Percentiles rank a stretch among this genome's conserved stretches.
phyloP scores from a whole-genome alignment of 2,113 vertebrate species.

The Vulpes vulpes region DNA sequence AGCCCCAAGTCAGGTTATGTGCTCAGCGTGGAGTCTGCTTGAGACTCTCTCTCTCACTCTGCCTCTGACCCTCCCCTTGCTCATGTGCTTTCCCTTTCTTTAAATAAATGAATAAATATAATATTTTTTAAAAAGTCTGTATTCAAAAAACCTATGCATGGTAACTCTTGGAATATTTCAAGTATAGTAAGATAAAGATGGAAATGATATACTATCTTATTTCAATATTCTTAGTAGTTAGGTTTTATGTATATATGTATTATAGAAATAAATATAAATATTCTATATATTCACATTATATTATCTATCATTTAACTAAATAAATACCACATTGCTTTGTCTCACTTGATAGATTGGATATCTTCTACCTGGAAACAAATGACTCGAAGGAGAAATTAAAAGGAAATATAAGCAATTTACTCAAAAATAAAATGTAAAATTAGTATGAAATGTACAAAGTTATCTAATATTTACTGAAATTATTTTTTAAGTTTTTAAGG shows the following conservation, averaged over 20 bases:
- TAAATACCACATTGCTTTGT: neutral
- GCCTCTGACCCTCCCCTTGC: neutral
- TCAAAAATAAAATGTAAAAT: neutral
- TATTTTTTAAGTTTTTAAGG: neutral
- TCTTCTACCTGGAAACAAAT: neutral
- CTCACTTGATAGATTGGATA: neutral
- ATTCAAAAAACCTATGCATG: neutral
- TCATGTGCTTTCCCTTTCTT: rapidly evolving
- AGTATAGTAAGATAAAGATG: neutral
- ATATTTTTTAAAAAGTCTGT: neutral
- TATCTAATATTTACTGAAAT: neutral
- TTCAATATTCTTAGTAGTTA: neutral
- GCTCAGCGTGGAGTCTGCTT: neutral
- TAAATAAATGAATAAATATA: neutral
- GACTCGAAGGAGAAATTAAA: neutral
- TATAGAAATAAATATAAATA: neutral
- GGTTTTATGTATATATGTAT: neutral
- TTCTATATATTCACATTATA: neutral
- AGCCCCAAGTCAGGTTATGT: neutral
- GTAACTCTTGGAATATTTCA: neutral
- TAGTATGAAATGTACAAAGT: neutral
- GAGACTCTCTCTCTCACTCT: neutral
- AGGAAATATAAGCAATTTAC: neutral
- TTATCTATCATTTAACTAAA: neutral
- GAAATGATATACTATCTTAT: neutral